Percentiles rank a stretch among this genome's conserved stretches.
Evolutionary conservation across 2,888 invertebrate genomes (phyloP).

Genomic region (Aplocera efformata): DNA sequence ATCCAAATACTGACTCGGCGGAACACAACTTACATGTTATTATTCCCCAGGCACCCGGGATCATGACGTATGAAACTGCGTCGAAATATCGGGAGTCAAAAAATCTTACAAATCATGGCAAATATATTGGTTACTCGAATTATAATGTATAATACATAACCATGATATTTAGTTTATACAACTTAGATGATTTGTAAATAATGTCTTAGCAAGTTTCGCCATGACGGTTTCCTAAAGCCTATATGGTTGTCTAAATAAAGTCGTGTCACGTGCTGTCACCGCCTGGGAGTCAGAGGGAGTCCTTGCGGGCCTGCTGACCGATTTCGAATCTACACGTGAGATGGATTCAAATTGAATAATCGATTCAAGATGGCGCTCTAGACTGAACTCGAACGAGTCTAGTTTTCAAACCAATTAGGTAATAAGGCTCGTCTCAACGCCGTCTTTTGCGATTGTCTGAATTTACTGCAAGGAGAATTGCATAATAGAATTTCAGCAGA

Average conservation of each 20-base stretch:
- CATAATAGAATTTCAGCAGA: conserved; percentile 1
- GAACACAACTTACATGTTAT: too few relatives aligned
- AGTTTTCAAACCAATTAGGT: conserved; percentile 25
- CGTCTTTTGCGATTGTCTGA: conserved; percentile 8
- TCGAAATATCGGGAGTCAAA: too few relatives aligned
- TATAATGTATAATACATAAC: too few relatives aligned
- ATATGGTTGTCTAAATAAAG: conserved; percentile 36
- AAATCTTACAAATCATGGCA: too few relatives aligned
- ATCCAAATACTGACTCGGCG: too few relatives aligned
- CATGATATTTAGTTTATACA: too few relatives aligned
- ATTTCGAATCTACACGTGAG: conserved; percentile 59
- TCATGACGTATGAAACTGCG: too few relatives aligned
- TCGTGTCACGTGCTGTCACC: conserved; percentile 59
- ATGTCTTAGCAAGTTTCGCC: too few relatives aligned
- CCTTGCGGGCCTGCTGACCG: conserved; percentile 55
- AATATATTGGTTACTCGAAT: too few relatives aligned
- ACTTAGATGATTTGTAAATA: too few relatives aligned
- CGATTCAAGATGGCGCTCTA: conserved; percentile 49
- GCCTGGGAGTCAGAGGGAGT: conserved; percentile 38
- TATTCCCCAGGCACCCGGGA: too few relatives aligned
- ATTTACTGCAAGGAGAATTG: conserved; percentile 3
- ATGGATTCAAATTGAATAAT: conserved; percentile 65
- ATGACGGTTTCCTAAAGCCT: too few relatives aligned
- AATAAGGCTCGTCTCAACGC: conserved; percentile 11
- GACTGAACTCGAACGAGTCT: conserved; percentile 18